phyloP scores from a whole-genome alignment of 2,888 invertebrate genomes.

The Drosophila imparisetae region DNA sequence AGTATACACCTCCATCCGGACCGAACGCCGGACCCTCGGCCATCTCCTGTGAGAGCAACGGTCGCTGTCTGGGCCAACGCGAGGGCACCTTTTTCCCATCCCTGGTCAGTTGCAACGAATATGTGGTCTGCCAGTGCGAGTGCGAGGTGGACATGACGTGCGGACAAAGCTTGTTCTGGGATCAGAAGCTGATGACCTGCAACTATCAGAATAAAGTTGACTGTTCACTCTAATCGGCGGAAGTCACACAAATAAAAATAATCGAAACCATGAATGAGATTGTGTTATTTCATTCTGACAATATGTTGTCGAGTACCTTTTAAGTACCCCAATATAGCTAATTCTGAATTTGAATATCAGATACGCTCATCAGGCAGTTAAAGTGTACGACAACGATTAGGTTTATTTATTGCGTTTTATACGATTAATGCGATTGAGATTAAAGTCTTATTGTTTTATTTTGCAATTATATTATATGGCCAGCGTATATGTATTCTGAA shows the following conservation, averaged over 20 bases:
- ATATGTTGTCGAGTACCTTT: neutral
- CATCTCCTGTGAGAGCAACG: slow-evolving; percentile 64
- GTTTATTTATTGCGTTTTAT: neutral
- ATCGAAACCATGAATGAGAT: neutral
- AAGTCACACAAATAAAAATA: neutral
- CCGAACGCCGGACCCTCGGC: slow-evolving; percentile 78
- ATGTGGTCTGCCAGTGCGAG: slow-evolving; percentile 75
- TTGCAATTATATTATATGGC: neutral
- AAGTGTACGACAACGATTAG: neutral
- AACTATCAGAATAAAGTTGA: slow-evolving; percentile 40
- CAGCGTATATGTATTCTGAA: neutral
- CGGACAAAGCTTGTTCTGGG: slow-evolving; percentile 47
- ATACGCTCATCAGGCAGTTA: neutral
- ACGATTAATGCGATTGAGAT: neutral
- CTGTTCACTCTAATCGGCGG: slow-evolving; percentile 38
- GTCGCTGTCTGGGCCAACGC: slow-evolving; percentile 60
- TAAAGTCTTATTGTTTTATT: neutral
- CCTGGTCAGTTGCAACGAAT: slow-evolving; percentile 56
- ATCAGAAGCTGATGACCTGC: slow-evolving; percentile 27
- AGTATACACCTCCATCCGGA: slow-evolving; percentile 67
- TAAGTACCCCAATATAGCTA: neutral
- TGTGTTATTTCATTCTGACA: neutral
- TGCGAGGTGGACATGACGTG: slow-evolving; percentile 71
- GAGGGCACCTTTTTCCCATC: slow-evolving; percentile 59
- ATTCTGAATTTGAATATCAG: neutral